Conservation (phyloP, 2,113 vertebrate genomes). For the Antennarius striatus region DNA sequence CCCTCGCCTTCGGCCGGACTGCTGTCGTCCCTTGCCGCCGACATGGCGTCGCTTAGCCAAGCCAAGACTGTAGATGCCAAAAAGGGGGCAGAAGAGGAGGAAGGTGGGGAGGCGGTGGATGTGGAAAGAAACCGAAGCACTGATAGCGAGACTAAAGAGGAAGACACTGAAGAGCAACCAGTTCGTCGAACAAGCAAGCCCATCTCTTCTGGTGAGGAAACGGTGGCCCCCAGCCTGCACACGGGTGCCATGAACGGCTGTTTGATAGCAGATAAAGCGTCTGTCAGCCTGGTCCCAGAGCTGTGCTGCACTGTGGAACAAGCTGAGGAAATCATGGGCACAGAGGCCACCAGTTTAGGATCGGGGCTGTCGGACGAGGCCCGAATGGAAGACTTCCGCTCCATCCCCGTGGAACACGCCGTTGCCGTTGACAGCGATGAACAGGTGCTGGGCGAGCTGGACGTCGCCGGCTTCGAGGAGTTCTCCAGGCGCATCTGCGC, state of each 20-base stretch:
- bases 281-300: conserved; percentile 45
- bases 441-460: conserved; percentile 92
- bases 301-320: conserved; percentile 90
- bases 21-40: conserved; percentile 82
- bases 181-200: conserved; percentile 13
- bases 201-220: conserved; percentile 44
- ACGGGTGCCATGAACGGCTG: conserved; percentile 77
- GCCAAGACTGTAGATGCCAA: conserved; percentile 63
- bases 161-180: conserved; percentile 28
- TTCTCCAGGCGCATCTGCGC: conserved; percentile 97
- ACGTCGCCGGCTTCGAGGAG: conserved; percentile 87
- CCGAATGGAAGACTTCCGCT: conserved; percentile 85
- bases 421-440: conserved; percentile 96
- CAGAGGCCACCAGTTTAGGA: conserved; percentile 86
- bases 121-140: conserved; percentile 42
- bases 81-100: conserved; percentile 32
- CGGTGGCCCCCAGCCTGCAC: conserved; percentile 36
- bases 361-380: conserved; percentile 75
- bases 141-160: conserved; percentile 33
- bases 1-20: conserved; percentile 68
- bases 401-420: conserved; percentile 93
- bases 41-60: conserved; percentile 66
- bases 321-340: conserved; percentile 95
- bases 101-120: conserved; percentile 8
- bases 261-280: conserved; percentile 57